Conservation (phyloP, 1,140 invertebrate genomes). For the Papilio glaucus region DNA sequence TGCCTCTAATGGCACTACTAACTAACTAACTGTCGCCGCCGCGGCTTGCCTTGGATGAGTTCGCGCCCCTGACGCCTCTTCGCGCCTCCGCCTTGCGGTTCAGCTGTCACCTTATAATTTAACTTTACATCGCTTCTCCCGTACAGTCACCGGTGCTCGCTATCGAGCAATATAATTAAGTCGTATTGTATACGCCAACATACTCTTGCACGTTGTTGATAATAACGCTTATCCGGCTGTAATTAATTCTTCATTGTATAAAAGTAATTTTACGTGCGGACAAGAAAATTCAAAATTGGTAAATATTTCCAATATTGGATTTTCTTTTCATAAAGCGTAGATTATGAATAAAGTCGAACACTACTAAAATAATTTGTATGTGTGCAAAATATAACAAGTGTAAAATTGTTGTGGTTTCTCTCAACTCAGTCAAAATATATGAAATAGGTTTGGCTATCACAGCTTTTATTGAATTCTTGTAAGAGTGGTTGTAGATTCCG, state of each 20-base stretch:
- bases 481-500: neutral
- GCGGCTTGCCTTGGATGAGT: conserved; percentile 56
- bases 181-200: conserved; percentile 46
- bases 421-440: neutral
- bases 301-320: too few relatives aligned
- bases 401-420: too few relatives aligned
- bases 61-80: conserved; percentile 41
- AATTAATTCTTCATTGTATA: conserved; percentile 13
- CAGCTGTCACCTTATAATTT: conserved; percentile 62
- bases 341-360: too few relatives aligned
- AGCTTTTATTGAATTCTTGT: neutral
- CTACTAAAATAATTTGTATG: too few relatives aligned
- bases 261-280: neutral
- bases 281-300: too few relatives aligned
- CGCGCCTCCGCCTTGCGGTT: conserved; percentile 39
- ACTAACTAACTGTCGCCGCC: conserved; percentile 71
- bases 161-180: conserved; percentile 58
- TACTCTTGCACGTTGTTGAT: neutral
- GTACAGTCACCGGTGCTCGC: conserved; percentile 38
- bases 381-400: too few relatives aligned
- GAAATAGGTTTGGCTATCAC: too few relatives aligned
- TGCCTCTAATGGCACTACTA: conserved; percentile 65
- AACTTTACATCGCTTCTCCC: conserved; percentile 50
- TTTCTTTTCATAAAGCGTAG: too few relatives aligned
- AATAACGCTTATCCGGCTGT: conserved; percentile 8